These are phyloP conservation scores for Lineus longissimus DNA, from an alignment of 1,140 invertebrate genomes.

Conservation along the genomic window DNA sequence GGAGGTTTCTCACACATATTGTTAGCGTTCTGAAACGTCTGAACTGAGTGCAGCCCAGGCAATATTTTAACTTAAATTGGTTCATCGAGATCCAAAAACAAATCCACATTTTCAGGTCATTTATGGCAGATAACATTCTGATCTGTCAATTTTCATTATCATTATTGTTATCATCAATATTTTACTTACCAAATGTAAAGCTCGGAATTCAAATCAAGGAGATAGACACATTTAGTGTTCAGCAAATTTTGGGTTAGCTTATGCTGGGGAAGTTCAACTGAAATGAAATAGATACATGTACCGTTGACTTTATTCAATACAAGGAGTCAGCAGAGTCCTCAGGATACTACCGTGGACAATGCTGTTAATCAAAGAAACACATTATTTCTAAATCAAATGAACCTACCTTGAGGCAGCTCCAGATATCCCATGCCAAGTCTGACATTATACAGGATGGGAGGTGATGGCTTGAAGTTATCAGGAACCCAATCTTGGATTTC, in stretches of 20 bases:
- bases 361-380: too few relatives aligned
- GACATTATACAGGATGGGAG: slow-evolving; percentile 88
- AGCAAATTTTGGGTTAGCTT: slow-evolving; percentile 68
- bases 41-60: not conserved
- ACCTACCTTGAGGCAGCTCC: slow-evolving; percentile 83
- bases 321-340: too few relatives aligned
- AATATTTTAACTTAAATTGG: not conserved
- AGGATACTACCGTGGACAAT: too few relatives aligned
- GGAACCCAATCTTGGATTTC: slow-evolving; percentile 72
- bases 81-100: too few relatives aligned
- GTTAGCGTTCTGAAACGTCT: not conserved
- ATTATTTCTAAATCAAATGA: not conserved
- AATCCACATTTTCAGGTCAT: too few relatives aligned
- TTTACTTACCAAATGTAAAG: slow-evolving; percentile 90
- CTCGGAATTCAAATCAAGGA: slow-evolving; percentile 92
- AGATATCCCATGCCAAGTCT: slow-evolving; percentile 96
- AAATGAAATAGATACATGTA: slow-evolving; percentile 20
- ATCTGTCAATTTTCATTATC: too few relatives aligned
- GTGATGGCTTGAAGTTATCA: slow-evolving; percentile 69
- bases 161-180: not conserved
- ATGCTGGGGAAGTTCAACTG: slow-evolving; percentile 65
- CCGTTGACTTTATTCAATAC: not conserved
- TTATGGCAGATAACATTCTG: too few relatives aligned
- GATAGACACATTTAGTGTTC: slow-evolving; percentile 92
- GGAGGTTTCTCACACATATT: too few relatives aligned